Conservation (phyloP, 2,888 invertebrate genomes). For the Ormyrus labotus region DNA sequence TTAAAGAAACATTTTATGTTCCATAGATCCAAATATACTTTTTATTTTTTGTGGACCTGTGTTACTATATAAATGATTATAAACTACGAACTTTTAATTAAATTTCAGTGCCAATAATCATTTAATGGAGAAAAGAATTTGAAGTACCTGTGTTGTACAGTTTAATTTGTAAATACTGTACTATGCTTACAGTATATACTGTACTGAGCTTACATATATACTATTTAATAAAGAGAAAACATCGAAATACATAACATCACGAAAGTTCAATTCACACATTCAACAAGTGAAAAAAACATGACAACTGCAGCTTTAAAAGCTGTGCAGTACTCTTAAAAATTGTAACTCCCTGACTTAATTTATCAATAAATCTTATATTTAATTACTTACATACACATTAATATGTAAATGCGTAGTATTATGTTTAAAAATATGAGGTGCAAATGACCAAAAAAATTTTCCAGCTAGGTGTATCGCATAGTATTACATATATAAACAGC, state of each 20-base stretch:
- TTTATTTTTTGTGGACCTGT: constrained; percentile 1
- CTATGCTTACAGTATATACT: not conserved
- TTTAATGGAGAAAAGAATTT: constrained; percentile 6
- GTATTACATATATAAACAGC: constrained; percentile 34
- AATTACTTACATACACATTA: not conserved
- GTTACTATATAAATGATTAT: constrained; percentile 4
- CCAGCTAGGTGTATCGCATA: constrained; percentile 24
- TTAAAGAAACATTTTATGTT: too few relatives aligned
- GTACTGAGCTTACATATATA: too few relatives aligned
- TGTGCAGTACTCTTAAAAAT: constrained; percentile 28
- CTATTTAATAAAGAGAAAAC: constrained; percentile 21
- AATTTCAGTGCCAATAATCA: constrained; percentile 37
- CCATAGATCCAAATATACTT: too few relatives aligned
- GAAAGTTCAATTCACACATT: constrained; percentile 7
- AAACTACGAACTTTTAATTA: constrained; percentile 1
- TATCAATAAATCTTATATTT: not conserved
- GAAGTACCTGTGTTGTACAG: constrained; percentile 30
- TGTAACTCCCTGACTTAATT: not conserved
- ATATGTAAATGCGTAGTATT: constrained; percentile 25
- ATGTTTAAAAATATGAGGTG: constrained; percentile 25
- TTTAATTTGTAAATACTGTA: constrained; percentile 46
- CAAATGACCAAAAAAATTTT: constrained; percentile 48
- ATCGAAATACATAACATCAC: not conserved
- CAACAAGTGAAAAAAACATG: not conserved
- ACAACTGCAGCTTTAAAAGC: constrained; percentile 5